A percentile compares a stretch with the other conserved stretches of the same genome.
Evolutionary conservation across 2,888 invertebrate species (phyloP).

Genomic region (Drosophila eohydei): DNA sequence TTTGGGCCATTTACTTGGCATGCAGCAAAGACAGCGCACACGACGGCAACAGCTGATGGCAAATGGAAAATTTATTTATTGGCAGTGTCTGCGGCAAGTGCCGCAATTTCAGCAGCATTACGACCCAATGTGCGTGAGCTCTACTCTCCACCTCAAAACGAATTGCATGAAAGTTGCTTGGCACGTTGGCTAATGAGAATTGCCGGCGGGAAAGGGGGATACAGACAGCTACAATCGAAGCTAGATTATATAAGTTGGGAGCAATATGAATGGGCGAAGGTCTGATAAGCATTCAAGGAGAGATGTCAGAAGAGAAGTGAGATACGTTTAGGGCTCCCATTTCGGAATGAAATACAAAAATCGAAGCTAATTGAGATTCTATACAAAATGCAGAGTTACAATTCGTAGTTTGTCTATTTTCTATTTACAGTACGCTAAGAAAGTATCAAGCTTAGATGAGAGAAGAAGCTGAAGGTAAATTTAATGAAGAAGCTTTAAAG

Average conservation of each 20-base stretch:
- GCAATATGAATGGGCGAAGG: background rate
- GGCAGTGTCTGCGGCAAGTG: slow-evolving; percentile 17
- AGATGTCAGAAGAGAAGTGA: background rate
- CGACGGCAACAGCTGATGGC: slow-evolving; percentile 28
- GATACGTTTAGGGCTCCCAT: background rate
- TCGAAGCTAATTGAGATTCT: too few relatives aligned
- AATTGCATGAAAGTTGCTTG: background rate
- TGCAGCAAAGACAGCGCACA: slow-evolving; percentile 27
- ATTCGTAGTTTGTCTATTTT: too few relatives aligned
- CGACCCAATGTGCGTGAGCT: slow-evolving; percentile 26
- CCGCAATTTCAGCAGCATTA: slow-evolving; percentile 17
- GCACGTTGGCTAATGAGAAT: background rate
- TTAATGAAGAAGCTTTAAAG: background rate
- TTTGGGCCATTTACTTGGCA: slow-evolving; percentile 42
- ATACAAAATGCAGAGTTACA: too few relatives aligned
- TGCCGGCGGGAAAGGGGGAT: background rate
- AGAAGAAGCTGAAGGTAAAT: background rate
- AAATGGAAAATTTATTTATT: slow-evolving; percentile 51
- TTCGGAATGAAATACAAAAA: too few relatives aligned
- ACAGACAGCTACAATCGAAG: background rate
- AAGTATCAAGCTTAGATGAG: too few relatives aligned
- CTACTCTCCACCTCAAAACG: background rate
- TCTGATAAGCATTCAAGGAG: background rate
- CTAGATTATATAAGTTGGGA: background rate
- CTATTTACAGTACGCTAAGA: too few relatives aligned